These are phyloP conservation scores for Hoplodrina ambigua DNA, from an alignment of 2,888 invertebrate genomes.

Conservation along the genomic window DNA sequence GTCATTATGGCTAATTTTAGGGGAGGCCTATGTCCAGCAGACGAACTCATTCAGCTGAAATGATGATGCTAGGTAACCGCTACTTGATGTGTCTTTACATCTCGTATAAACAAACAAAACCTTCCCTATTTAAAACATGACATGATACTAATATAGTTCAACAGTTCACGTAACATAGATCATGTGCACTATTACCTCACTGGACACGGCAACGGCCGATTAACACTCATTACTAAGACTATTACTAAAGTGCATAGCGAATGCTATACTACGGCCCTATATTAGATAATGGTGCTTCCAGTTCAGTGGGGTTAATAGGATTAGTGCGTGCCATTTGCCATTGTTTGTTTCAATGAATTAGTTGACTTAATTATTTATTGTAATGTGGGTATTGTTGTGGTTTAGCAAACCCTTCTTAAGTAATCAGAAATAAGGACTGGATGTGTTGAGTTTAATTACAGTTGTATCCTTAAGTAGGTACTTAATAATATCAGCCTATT, in stretches of 20 bases:
- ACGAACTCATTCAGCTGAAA: too few species aligned
- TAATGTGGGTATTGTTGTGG: slow-evolving; percentile 21
- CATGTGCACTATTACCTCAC: slow-evolving; percentile 31
- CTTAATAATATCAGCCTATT: too few species aligned
- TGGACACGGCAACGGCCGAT: slow-evolving; percentile 67
- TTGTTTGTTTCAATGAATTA: slow-evolving; percentile 67
- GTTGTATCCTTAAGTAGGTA: too few species aligned
- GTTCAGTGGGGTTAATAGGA: slow-evolving; percentile 79
- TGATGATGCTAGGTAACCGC: too few species aligned
- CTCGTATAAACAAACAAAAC: too few species aligned
- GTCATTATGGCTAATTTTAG: too few species aligned
- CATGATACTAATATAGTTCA: slow-evolving; percentile 39
- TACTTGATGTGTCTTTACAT: too few species aligned
- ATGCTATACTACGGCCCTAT: slow-evolving; percentile 67
- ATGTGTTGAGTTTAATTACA: slow-evolving; percentile 8
- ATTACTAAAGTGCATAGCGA: slow-evolving; percentile 77
- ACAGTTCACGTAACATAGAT: slow-evolving; percentile 28
- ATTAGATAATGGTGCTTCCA: slow-evolving; percentile 73
- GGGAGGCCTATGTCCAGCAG: too few species aligned
- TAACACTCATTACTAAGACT: slow-evolving; percentile 67
- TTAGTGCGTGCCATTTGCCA: slow-evolving; percentile 77
- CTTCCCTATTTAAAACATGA: neutral
- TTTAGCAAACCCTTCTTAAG: neutral
- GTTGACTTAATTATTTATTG: slow-evolving; percentile 59
- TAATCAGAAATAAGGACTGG: neutral